Evolutionary conservation across 2,113 vertebrate genomes (phyloP), one percentile per base, ranked within the genome.

Genomic region (Polypterus bichir): DNA sequence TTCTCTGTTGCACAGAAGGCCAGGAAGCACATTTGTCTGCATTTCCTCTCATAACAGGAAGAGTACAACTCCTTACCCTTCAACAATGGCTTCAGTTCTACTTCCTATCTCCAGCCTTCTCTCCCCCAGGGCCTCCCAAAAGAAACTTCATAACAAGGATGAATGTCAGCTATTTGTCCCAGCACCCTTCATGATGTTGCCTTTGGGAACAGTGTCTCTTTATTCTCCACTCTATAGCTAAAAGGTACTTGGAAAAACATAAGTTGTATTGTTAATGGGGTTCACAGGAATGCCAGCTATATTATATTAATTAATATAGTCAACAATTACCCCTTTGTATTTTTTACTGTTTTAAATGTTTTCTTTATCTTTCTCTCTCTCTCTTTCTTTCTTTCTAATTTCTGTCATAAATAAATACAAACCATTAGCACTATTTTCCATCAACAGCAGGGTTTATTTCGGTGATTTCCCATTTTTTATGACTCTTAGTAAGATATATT

Each of bases 11-110:
- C 86, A 81, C 74, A 78, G 86, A 86, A 83, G 82, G 83, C 89
- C 95, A 97, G 95, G 93, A 97, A 97, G 92, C 93, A 97, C 94
- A 97, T 97, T 96, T 97, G 88, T 94, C 92, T 97, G 88, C 86
- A 91, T 94, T 94, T 98, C 95, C 95, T 97, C 91, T 97, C 91
- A 98, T 95, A 97, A 98, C 95, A 98, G 95, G 95, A 98, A 97
- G 90, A 92, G 86, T 90, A 86, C 88, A 91, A 94, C 91, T 95
- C 93, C 93, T 97, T 98, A 93, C 95, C 91, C 89, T 86, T 91
- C 89, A 70, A 96, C 93, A 94, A 94, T 92, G 87, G 88, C 91
- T 94, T 94, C 86, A 85, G 90, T 91, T 95, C 87, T 96, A 86
- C 91, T 94, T 96, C 91, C 89, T 80, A 86, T 89, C 89, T 92